Base-by-base conservation (phyloP, 2,888 invertebrate genomes). In the Saturnia pavonia region DNA sequence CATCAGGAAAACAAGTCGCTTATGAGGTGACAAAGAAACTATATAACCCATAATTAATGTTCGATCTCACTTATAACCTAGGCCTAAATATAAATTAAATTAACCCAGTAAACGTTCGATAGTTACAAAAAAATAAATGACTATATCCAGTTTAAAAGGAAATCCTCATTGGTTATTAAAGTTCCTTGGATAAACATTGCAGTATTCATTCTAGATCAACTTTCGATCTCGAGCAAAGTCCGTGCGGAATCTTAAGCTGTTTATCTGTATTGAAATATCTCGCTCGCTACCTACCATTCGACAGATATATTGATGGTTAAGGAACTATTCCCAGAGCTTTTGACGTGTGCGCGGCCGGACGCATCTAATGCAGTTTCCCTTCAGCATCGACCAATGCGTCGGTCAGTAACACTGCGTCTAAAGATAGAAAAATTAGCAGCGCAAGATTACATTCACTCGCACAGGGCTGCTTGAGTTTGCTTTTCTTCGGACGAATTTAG, bases 401-500 rank as follows among this genome's bases (percentile, higher is more conserved):
- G 93, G 92, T 93, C 94, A 92, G 88, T 93, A 91, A 94, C 89
- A 85, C 90, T 89, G 88, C 83, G 84, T 88, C 93, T 93, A 93
- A 92, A 93, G 92, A 93, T 94, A 94, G 93, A 93, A 91, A 92
- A 94, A 92, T 93, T 92, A 93, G 90, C 87, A 82, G 87, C 82
- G 82, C 85, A 85, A 87, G 87, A 85, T 87, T 87, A 65, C 71
- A 65, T 71, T 71, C 71, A 71, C 71, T 71, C 67, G 54, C 65
- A 34, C 71, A 71, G 68, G 71, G 71, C 48, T 71, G 68, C 51
- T 67, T 67, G 66, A 27, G 43, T 54, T 43, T 40, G 65, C 40
- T n/a, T 65, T 65, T 34, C 27, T 63, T 65, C 40, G 65, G 65
- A n/a, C 65, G 40, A 0, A 65, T 65, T 65, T 40, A 40, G 65